Evolutionary conservation across 2,888 invertebrate genomes (phyloP), one percentile per base, ranked within the genome.

Genomic region (Zygaena filipendulae): DNA sequence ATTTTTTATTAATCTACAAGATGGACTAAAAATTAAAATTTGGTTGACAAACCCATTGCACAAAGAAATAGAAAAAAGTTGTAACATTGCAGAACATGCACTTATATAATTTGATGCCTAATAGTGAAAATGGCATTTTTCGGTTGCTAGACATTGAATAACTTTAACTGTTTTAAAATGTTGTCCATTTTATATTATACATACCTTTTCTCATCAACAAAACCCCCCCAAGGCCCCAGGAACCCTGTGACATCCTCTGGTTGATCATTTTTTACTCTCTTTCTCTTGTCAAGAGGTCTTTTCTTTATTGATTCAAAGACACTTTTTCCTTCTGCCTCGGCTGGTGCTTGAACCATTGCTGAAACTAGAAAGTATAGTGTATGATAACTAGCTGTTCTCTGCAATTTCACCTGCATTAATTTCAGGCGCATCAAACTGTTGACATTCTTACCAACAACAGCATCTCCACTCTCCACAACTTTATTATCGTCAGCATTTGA

Each of bases 201-300:
- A n/a, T 85, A 77, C 81, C 81, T 87, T 49, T 88, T 83, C 68
- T 99, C 98, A 54, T 96, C 95, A 5, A 87, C 85, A 68, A 85
- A 99, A 29, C 92, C 92, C 31, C 95, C 98, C 99, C 99, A 99
- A 0, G 99, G 99, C 0, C 98, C 99, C 1, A 96, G 79, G 59
- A 97, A 99, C 1, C 97, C 97, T 21, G 91, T 94, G 11, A 99
- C 83, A 70, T 99, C 98, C 10, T 87, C 82, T 0, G 99, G 90
- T 49, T 96, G 87, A 50, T 91, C 88, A 71, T 99, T 99, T 61
- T 87, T 90, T 30, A 87, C 85, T 36, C 95, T 82, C 68, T 95
- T 97, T 51, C 93, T 83, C 45, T 87, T 90, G 51, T 90, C 92
- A 2, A 88, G 68, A 0, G 88, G 85, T 38, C 91, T 82, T 32